Evolutionary conservation across 92 coral and sea anemone genomes (phyloP).

Genomic region (Chrysogorgia sp.): DNA sequence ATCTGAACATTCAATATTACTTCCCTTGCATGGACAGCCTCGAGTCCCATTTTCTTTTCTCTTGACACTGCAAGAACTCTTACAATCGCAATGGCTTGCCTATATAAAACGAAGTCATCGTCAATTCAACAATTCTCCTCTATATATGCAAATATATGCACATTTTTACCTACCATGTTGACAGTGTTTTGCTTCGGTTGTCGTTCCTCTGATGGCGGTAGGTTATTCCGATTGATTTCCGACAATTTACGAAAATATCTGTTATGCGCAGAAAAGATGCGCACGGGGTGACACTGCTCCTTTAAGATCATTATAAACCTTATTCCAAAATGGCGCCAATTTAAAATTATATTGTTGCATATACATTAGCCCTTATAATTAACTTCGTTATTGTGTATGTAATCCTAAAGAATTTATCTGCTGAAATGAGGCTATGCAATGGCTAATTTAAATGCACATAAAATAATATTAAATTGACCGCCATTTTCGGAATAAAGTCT

Average conservation of each 20-base stretch:
- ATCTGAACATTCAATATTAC: constrained; percentile 20
- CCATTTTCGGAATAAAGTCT: no score
- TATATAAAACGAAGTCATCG: neutral
- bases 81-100: constrained; percentile 30
- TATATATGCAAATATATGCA: neutral
- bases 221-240: constrained; percentile 4
- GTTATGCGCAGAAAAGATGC: constrained; percentile 20
- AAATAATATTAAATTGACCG: no score
- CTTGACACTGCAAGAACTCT: constrained; percentile 34
- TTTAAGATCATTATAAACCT: no score
- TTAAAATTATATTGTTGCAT: no score
- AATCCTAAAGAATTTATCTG: no score
- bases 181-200: neutral
- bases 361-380: no score
- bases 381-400: no score
- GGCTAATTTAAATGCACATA: no score
- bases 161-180: constrained; percentile 1
- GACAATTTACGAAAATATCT: neutral
- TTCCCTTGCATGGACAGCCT: constrained; percentile 54
- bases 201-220: neutral
- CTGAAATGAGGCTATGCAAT: no score
- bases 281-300: constrained; percentile 19
- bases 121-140: neutral
- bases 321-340: no score
- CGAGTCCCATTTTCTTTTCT: constrained; percentile 38